Evolutionary conservation across 2,797 vertebrate genomes (phyloP).

Genomic region (Ciconia nigra): DNA sequence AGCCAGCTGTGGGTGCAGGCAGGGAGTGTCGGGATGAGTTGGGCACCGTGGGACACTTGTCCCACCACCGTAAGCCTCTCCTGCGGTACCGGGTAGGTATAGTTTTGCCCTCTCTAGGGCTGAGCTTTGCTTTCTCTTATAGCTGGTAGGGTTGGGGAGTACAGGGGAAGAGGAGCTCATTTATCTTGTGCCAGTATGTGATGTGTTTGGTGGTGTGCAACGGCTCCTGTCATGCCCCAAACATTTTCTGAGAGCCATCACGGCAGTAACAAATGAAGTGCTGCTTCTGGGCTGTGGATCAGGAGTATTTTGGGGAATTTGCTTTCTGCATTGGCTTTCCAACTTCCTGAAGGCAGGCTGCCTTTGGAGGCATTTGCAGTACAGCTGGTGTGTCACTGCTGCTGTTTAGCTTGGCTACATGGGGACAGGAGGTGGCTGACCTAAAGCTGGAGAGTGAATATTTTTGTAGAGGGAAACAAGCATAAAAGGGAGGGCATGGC

Average conservation of each 20-base stretch:
- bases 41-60: background rate
- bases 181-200: background rate
- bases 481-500: background rate
- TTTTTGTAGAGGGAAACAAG: background rate
- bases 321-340: background rate
- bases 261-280: background rate
- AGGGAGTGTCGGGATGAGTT: fast-evolving
- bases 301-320: background rate
- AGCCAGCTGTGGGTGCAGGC: background rate
- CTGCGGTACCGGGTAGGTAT: fast-evolving
- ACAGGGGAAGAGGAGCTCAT: background rate
- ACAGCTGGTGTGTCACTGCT: background rate
- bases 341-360: background rate
- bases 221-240: background rate
- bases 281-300: background rate
- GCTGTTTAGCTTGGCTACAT: background rate
- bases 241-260: background rate
- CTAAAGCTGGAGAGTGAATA: background rate
- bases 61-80: background rate
- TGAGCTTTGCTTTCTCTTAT: background rate
- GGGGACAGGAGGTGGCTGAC: background rate
- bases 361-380: background rate
- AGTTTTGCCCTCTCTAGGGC: background rate
- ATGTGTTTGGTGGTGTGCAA: background rate
- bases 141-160: background rate